Percentiles rank a stretch among this genome's conserved stretches.
phyloP scores from a whole-genome alignment of 2,797 vertebrate genomes.

The Perodicticus potto region DNA sequence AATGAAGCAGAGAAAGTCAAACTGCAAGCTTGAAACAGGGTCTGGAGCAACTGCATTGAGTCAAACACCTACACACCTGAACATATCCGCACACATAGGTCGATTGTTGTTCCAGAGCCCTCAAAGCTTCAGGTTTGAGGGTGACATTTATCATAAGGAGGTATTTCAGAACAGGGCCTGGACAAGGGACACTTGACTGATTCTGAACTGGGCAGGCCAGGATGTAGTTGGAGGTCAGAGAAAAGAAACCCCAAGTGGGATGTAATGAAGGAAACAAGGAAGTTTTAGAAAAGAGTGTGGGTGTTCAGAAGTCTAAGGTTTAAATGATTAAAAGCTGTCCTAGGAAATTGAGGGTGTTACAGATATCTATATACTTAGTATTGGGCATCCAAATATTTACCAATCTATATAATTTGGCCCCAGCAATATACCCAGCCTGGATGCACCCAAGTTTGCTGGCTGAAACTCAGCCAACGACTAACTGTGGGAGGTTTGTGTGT shows the following conservation, averaged over 20 bases:
- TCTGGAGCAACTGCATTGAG: background rate
- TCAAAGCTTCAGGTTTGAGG: background rate
- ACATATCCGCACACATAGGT: background rate
- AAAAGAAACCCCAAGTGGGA: background rate
- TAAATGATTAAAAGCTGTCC: background rate
- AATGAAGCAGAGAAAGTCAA: slow-evolving; percentile 12
- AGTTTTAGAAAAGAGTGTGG: background rate
- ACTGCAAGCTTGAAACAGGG: background rate
- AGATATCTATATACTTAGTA: background rate
- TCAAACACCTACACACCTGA: background rate
- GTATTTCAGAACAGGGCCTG: background rate
- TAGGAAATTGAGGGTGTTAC: background rate
- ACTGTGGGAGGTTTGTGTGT: background rate
- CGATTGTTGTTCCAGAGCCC: background rate
- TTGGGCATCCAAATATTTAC: background rate
- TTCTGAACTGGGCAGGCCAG: background rate
- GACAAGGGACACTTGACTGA: background rate
- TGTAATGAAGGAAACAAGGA: background rate
- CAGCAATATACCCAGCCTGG: background rate
- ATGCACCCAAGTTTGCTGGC: background rate
- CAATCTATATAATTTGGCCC: background rate
- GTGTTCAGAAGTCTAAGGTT: background rate
- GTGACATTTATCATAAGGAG: background rate
- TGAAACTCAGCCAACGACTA: background rate
- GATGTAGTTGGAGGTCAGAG: background rate